Conservation (phyloP, 2,797 vertebrate species). For the Mionectes olivaceus region DNA sequence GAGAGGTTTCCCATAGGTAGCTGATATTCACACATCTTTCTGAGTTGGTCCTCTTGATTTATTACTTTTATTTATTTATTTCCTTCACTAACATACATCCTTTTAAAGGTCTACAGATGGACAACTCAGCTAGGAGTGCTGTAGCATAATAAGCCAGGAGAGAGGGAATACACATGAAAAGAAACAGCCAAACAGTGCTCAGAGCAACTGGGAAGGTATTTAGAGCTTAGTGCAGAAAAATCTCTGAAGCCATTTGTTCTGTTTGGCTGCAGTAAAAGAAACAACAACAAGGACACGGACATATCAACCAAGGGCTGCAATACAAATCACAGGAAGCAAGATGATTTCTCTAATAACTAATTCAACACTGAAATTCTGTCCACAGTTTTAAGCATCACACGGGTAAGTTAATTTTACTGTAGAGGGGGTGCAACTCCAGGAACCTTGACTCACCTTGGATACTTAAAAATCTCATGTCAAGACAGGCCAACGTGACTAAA, state of each 20-base stretch:
- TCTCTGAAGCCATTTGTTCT: slow-evolving; percentile 36
- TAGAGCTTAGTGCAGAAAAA: slow-evolving; percentile 25
- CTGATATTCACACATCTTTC: neutral
- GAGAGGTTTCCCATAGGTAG: neutral
- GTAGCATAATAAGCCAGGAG: neutral
- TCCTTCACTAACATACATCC: neutral
- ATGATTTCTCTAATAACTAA: slow-evolving; percentile 40
- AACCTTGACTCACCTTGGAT: slow-evolving; percentile 9
- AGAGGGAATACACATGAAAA: neutral
- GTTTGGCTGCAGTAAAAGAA: slow-evolving; percentile 56
- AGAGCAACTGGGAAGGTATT: slow-evolving; percentile 4
- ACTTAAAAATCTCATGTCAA: slow-evolving; percentile 7
- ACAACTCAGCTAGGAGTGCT: neutral
- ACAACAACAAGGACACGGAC: slow-evolving; percentile 50
- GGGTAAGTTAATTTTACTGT: slow-evolving; percentile 7
- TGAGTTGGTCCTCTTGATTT: neutral
- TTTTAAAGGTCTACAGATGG: neutral
- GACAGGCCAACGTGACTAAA: neutral
- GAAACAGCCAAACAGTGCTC: neutral
- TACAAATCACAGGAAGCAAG: slow-evolving; percentile 41
- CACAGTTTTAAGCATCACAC: neutral
- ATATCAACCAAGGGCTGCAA: slow-evolving; percentile 64
- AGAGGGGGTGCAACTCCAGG: neutral
- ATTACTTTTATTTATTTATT: neutral
- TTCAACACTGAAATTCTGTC: neutral